These are phyloP conservation scores for Caenorhabditis imperialis DNA, from an alignment of 2,888 invertebrate species.

Conservation along the genomic window DNA sequence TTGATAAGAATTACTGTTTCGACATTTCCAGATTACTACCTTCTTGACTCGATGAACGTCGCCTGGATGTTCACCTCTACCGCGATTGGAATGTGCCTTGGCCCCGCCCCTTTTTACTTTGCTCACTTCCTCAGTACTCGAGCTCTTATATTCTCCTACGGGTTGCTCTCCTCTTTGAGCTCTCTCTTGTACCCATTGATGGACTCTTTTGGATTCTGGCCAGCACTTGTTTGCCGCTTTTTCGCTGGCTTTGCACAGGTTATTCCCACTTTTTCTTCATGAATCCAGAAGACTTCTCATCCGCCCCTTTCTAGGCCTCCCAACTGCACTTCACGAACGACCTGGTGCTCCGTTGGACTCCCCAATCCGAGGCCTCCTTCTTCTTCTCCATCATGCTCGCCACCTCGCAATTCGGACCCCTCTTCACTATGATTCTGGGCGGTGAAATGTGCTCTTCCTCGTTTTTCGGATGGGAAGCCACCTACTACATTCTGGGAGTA, in stretches of 20 bases:
- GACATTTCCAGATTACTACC: slow-evolving; percentile 58
- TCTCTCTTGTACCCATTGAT: slow-evolving; percentile 53
- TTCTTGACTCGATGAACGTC: slow-evolving; percentile 50
- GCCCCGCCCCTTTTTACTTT: slow-evolving; percentile 60
- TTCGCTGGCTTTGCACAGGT: slow-evolving; percentile 53
- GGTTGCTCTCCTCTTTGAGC: slow-evolving; percentile 44
- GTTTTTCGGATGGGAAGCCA: slow-evolving; percentile 54
- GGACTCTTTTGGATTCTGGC: slow-evolving; percentile 59
- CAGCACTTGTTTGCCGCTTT: slow-evolving; percentile 56
- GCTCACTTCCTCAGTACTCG: slow-evolving; percentile 39
- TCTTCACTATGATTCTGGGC: slow-evolving; percentile 61
- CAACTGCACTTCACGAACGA: slow-evolving; percentile 62
- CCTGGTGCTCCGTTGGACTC: slow-evolving; percentile 57
- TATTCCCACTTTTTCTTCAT: too few relatives aligned
- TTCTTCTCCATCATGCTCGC: slow-evolving; percentile 62
- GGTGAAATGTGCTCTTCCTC: slow-evolving; percentile 63
- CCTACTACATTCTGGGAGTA: slow-evolving; percentile 57
- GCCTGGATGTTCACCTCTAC: slow-evolving; percentile 66
- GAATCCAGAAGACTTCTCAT: too few relatives aligned
- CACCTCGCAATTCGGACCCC: slow-evolving; percentile 59
- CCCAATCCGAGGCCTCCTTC: slow-evolving; percentile 52
- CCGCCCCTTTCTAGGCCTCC: slow-evolving; percentile 19
- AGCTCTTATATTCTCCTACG: slow-evolving; percentile 49
- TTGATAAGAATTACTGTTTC: neutral
- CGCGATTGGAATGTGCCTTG: slow-evolving; percentile 63